Percentiles rank a stretch among this genome's conserved stretches.
phyloP scores from a whole-genome alignment of 2,888 invertebrate species.

The Heterodera filipjevi region DNA sequence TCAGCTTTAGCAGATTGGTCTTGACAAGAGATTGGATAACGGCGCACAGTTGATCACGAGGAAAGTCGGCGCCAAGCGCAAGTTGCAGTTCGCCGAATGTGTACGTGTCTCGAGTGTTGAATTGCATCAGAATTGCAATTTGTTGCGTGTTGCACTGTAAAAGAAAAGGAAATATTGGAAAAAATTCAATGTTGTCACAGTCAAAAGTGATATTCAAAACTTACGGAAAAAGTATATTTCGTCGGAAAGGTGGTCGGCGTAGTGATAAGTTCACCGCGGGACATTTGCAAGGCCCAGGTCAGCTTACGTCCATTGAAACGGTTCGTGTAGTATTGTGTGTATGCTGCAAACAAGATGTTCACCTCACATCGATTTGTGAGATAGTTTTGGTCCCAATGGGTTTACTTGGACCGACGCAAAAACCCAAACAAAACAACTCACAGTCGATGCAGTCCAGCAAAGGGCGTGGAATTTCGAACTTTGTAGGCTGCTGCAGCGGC shows the following conservation, averaged over 20 bases:
- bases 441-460: constrained; percentile 38
- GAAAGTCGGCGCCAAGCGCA: constrained; percentile 43
- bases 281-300: constrained; percentile 75
- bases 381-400: too few relatives aligned
- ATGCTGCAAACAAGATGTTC: too few relatives aligned
- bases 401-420: too few relatives aligned
- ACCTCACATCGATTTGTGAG: too few relatives aligned
- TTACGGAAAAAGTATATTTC: constrained; percentile 46
- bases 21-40: constrained; percentile 79
- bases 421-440: too few relatives aligned
- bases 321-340: constrained; percentile 33
- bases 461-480: constrained; percentile 42
- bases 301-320: constrained; percentile 95
- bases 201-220: not conserved
- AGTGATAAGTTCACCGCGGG: constrained; percentile 44
- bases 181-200: not conserved
- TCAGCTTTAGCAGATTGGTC: constrained; percentile 38
- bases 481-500: constrained; percentile 79
- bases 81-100: constrained; percentile 35
- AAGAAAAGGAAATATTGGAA: not conserved
- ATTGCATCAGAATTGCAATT: constrained; percentile 95
- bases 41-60: constrained; percentile 75
- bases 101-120: constrained; percentile 77
- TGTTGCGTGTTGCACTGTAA: constrained; percentile 85
- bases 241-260: constrained; percentile 19